Conservation (phyloP, 1,140 invertebrate species). For the Drosophila nigrodunni region DNA sequence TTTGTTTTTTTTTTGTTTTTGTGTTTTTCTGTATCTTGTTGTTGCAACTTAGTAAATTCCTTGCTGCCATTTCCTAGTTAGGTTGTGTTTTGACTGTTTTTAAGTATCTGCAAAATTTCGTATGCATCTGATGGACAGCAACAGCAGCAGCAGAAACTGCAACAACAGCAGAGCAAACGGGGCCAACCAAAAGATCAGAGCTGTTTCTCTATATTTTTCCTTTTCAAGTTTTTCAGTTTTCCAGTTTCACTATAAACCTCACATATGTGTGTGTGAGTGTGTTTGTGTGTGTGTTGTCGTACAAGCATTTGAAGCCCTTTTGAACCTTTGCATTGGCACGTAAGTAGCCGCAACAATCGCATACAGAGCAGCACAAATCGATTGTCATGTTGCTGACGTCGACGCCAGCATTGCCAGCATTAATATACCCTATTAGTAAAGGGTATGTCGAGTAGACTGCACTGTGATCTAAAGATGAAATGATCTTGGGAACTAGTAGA, state of each 20-base stretch:
- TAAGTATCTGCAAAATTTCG: conserved; percentile 77
- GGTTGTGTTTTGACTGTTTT: conserved; percentile 75
- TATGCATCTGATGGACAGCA: conserved; percentile 81
- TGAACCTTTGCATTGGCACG: conserved; percentile 77
- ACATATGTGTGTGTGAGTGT: conserved; percentile 30
- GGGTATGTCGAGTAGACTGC: conserved; percentile 6
- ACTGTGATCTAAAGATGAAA: not conserved
- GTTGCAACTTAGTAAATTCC: conserved; percentile 46
- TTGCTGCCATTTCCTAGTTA: conserved; percentile 75
- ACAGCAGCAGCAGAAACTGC: conserved; percentile 55
- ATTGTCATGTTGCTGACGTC: conserved; percentile 68
- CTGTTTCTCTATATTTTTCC: conserved; percentile 43
- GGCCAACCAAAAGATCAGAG: conserved; percentile 71
- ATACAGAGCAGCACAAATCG: conserved; percentile 72
- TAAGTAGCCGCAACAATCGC: conserved; percentile 72
- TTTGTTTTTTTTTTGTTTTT: conserved; percentile 46
- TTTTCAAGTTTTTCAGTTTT: conserved; percentile 22
- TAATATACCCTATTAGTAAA: conserved; percentile 17
- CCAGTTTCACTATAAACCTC: conserved; percentile 21
- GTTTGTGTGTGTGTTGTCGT: conserved; percentile 23
- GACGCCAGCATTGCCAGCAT: conserved; percentile 35
- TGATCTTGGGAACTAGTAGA: no score
- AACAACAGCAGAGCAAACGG: conserved; percentile 58
- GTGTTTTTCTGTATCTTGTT: conserved; percentile 12
- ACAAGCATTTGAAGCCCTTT: conserved; percentile 60